A percentile compares a stretch with the other conserved stretches of the same genome.
These are phyloP conservation scores for Heloderma charlesbogerti DNA, from an alignment of 2,113 vertebrate genomes.

Conservation along the genomic window DNA sequence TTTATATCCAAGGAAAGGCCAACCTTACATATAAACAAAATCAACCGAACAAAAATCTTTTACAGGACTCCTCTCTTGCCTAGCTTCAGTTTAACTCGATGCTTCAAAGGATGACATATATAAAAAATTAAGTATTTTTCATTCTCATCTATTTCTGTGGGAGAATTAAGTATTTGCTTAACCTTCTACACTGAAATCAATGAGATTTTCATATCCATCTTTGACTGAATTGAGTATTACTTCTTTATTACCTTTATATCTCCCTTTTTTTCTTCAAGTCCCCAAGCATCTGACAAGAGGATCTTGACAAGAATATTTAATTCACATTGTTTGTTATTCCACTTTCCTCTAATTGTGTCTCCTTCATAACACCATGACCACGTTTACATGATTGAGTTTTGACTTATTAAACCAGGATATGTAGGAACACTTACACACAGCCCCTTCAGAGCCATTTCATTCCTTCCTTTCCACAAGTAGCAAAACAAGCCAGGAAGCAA, in stretches of 20 bases:
- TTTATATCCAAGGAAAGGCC: too few relatives aligned
- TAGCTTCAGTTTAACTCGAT: neutral
- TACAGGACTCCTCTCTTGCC: neutral
- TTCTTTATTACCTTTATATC: neutral
- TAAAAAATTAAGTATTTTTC: too few relatives aligned
- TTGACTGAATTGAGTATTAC: neutral
- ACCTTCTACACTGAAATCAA: neutral
- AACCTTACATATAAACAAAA: too few relatives aligned
- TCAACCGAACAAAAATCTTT: too few relatives aligned
- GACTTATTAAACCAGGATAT: too few relatives aligned
- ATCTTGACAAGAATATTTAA: neutral
- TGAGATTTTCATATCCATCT: neutral
- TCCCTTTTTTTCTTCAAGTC: neutral
- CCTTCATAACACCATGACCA: neutral
- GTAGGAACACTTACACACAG: too few relatives aligned
- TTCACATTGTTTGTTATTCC: neutral
- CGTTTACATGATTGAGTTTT: too few relatives aligned
- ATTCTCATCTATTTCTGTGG: neutral
- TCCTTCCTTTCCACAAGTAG: too few relatives aligned
- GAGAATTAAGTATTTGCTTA: neutral
- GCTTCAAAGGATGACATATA: neutral
- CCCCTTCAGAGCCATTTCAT: too few relatives aligned
- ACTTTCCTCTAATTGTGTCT: neutral
- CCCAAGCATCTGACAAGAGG: neutral
- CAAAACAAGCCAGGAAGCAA: too few relatives aligned